These are phyloP conservation scores for Gavialis gangeticus DNA, from an alignment of 2,113 vertebrate species.

Conservation along the genomic window DNA sequence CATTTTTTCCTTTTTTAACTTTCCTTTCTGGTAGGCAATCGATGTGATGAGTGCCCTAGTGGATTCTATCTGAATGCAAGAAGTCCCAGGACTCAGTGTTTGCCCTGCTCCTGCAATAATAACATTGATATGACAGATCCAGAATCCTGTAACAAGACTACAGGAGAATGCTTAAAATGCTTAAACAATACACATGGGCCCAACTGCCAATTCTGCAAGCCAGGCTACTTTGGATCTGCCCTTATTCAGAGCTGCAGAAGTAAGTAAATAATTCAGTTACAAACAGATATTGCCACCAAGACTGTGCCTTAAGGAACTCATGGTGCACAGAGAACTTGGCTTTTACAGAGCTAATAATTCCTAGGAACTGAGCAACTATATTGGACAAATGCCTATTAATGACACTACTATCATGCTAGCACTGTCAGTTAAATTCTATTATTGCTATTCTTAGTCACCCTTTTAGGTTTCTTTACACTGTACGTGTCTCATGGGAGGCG, in stretches of 20 bases:
- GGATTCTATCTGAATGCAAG: constrained; percentile 85
- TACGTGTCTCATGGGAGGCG: neutral
- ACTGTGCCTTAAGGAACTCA: neutral
- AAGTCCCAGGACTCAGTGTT: constrained; percentile 65
- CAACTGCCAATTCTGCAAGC: constrained; percentile 86
- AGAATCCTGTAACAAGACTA: constrained; percentile 80
- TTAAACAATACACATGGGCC: constrained; percentile 85
- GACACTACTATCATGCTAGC: neutral
- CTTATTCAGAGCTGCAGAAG: constrained; percentile 85
- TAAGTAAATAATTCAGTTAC: constrained; percentile 57
- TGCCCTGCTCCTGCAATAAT: constrained; percentile 85
- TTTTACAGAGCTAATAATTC: neutral
- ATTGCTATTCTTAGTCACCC: neutral
- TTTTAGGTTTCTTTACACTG: neutral
- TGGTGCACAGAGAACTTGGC: neutral
- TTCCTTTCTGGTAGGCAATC: constrained; percentile 75
- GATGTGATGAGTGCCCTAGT: constrained; percentile 81
- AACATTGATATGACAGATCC: constrained; percentile 83
- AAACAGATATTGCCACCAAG: neutral
- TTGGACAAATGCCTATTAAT: neutral
- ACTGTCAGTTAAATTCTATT: neutral
- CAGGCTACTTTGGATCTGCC: constrained; percentile 88
- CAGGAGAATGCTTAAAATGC: constrained; percentile 85
- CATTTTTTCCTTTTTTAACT: neutral
- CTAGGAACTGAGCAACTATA: neutral